Percentiles rank a stretch among this genome's conserved stretches.
Conservation (phyloP, 2,113 vertebrate genomes). For the Regulus satrapa region DNA sequence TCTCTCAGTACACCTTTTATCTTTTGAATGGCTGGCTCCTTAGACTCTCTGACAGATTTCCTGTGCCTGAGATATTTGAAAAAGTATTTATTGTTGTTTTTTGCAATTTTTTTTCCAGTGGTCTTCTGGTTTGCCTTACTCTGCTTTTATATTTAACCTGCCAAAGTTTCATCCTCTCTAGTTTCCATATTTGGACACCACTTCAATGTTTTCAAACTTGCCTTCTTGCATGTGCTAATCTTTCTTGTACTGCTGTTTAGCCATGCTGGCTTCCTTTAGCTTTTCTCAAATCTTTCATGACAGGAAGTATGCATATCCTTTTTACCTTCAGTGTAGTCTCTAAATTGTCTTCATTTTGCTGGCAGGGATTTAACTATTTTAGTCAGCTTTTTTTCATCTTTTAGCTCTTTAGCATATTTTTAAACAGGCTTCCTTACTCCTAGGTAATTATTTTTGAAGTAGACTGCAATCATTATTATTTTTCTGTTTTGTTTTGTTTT, state of each 20-base stretch:
- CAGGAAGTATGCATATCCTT: conserved; percentile 27
- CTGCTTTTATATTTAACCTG: neutral
- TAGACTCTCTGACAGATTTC: neutral
- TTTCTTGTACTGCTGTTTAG: conserved; percentile 10
- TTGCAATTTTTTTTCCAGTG: neutral
- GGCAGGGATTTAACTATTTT: neutral
- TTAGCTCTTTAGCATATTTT: neutral
- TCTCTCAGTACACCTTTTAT: neutral
- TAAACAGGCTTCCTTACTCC: neutral
- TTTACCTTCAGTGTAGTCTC: neutral
- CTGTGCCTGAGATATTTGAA: neutral
- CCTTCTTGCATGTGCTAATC: neutral
- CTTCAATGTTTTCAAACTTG: neutral
- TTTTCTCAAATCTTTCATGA: conserved; percentile 22
- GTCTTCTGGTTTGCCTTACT: neutral
- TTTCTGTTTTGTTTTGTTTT: neutral
- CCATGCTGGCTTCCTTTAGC: conserved; percentile 21
- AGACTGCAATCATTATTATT: neutral
- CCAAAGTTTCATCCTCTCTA: neutral
- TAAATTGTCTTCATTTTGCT: neutral
- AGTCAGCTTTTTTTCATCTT: neutral
- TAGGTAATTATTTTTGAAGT: neutral
- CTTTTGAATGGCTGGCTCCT: neutral
- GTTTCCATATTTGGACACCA: conserved; percentile 6
- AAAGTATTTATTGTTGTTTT: neutral